Base-by-base conservation (phyloP, 1,140 invertebrate species). In the Drosophila virilis region DNA sequence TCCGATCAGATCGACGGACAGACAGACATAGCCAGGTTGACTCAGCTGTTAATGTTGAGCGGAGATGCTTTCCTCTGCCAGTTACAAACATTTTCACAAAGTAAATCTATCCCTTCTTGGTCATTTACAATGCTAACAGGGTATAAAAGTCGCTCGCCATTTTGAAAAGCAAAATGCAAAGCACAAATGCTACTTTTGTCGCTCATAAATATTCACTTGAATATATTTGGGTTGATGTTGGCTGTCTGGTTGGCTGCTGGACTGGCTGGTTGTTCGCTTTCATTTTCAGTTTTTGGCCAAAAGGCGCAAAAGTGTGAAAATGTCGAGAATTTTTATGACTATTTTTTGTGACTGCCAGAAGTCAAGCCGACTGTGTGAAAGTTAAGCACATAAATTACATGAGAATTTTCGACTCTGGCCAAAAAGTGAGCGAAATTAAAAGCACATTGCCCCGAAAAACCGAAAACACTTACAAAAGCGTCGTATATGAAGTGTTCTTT, bases 171-270 rank as follows among this genome's bases (percentile, higher is more conserved):
- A 61, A 71, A 86, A 88, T 83, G 83, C 81, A 83, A 86, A 77
- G 80, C 73, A 79, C 77, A 88, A 88, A 84, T 78, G 80, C 84
- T 88, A 89, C 84, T 89, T 88, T 88, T 80, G 84, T 69, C 65
- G 70, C 84, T 89, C 84, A 88, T 88, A 88, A 89, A 88, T 88
- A 88, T 88, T 88, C 84, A 84, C 84, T 84, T 77, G 77, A 80
- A 80, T 89, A 78, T 88, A 84, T 89, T 60, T 57, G 12, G 15
- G 33, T 38, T 71, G 45, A 10, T 15, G 40, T 6, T 45, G 45
- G 45, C 45, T 48, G 15, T 17, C 7, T 22, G 45, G 13, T 8
- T 65, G 45, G 52, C 17, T 52, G 60, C 2, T 15, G 35, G 22
- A 7, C 48, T 54, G 51, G 38, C 10, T 38, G 57, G 32, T 40